These are phyloP conservation scores for Glyptemys insculpta DNA, from an alignment of 2,797 vertebrate species.

Conservation along the genomic window DNA sequence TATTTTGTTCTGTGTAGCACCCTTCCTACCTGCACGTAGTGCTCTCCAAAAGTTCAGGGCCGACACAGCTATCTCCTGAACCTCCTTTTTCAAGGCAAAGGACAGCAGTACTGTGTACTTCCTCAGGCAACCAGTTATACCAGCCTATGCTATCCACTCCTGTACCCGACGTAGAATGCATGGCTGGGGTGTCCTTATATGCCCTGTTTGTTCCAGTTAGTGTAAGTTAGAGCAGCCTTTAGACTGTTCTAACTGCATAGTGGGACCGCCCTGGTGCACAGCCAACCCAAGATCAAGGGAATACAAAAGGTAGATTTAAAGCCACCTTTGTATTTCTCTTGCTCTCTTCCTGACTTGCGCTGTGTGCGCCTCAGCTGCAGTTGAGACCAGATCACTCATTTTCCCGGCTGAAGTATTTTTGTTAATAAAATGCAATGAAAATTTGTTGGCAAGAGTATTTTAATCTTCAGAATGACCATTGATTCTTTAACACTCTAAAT, in stretches of 20 bases:
- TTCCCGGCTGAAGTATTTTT: not conserved
- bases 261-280: accelerated
- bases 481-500: not conserved
- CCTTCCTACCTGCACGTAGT: not conserved
- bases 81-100: not conserved
- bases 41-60: not conserved
- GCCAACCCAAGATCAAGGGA: accelerated
- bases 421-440: not conserved
- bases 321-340: not conserved
- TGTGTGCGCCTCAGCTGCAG: not conserved
- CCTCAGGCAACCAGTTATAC: not conserved
- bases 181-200: not conserved
- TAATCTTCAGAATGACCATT: not conserved
- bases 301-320: not conserved
- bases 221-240: not conserved
- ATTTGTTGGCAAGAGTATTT: not conserved
- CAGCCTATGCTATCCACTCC: not conserved
- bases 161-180: not conserved
- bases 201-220: not conserved
- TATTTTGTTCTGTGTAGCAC: not conserved
- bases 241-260: not conserved
- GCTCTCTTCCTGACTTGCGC: not conserved
- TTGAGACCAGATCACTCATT: slow-evolving; percentile 15
- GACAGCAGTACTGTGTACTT: not conserved
- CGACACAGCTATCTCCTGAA: not conserved